Evolutionary conservation across 2,113 vertebrate genomes (phyloP).

Genomic region (Rynchops niger): DNA sequence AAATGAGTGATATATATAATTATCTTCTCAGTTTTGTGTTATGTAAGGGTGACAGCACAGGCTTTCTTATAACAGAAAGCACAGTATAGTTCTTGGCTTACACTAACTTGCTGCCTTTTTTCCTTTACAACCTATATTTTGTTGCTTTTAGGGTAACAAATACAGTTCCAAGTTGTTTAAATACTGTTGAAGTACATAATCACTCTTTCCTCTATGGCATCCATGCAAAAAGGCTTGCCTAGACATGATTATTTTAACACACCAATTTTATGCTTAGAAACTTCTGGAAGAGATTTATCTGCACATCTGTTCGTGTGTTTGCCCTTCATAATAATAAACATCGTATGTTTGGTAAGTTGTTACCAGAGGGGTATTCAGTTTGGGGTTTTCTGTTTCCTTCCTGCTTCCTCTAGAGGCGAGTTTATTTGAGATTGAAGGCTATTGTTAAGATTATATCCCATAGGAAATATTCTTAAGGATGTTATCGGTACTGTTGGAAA

Average conservation of each 20-base stretch:
- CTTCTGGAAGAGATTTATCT: not conserved
- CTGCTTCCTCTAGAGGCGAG: not conserved
- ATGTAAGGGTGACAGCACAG: accelerated
- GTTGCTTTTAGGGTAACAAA: not conserved
- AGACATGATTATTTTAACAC: not conserved
- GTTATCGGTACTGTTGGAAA: not conserved
- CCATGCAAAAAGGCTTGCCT: not conserved
- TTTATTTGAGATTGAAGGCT: not conserved
- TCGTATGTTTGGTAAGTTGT: not conserved
- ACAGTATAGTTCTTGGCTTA: not conserved
- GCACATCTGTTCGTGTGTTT: not conserved
- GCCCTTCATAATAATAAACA: not conserved
- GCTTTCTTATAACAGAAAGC: not conserved
- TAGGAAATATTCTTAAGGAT: not conserved
- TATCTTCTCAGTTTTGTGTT: not conserved
- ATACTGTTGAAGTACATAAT: not conserved
- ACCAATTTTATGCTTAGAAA: not conserved
- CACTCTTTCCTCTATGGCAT: not conserved
- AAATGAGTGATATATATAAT: not conserved
- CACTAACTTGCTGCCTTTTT: not conserved
- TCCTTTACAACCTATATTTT: not conserved
- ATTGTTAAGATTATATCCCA: not conserved
- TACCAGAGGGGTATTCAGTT: not conserved
- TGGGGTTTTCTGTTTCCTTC: not conserved
- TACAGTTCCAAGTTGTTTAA: not conserved